Evolutionary conservation across 2,888 invertebrate genomes (phyloP).

Genomic region (Pharmacophagus antenor): DNA sequence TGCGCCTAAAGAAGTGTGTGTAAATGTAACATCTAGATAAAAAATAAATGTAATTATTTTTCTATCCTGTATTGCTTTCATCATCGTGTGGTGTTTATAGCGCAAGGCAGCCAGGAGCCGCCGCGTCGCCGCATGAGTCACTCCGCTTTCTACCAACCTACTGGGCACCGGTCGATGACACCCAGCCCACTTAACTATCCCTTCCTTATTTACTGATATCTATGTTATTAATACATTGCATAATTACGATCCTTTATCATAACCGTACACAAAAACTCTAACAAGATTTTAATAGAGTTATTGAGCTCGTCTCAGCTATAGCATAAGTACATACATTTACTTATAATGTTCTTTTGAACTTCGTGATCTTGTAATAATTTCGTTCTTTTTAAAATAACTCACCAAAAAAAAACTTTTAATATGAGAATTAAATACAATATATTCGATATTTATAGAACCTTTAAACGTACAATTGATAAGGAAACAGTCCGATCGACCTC

Average conservation of each 20-base stretch:
- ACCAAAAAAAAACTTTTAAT: neutral
- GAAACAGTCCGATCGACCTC: constrained; percentile 33
- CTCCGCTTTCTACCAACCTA: constrained; percentile 48
- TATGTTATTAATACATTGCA: constrained; percentile 20
- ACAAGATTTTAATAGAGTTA: no score
- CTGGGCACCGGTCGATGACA: constrained; percentile 54
- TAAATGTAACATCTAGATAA: no score
- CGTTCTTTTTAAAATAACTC: no score
- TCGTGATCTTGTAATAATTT: no score
- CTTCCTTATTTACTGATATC: constrained; percentile 35
- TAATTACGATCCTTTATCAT: neutral
- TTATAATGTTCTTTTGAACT: no score
- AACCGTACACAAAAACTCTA: neutral
- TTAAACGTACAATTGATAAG: constrained; percentile 24
- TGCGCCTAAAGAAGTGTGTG: no score
- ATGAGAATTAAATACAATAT: neutral
- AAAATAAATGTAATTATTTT: no score
- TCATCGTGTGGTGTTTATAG: constrained; percentile 29
- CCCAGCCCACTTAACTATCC: constrained; percentile 48
- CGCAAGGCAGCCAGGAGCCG: constrained; percentile 51
- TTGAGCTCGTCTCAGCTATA: no score
- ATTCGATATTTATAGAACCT: neutral
- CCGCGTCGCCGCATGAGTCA: constrained; percentile 33
- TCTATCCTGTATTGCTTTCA: constrained; percentile 20
- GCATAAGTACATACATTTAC: no score